A percentile compares a stretch with the other conserved stretches of the same genome.
Evolutionary conservation across 2,888 invertebrate species (phyloP).

Genomic region (Xylophagus ater): DNA sequence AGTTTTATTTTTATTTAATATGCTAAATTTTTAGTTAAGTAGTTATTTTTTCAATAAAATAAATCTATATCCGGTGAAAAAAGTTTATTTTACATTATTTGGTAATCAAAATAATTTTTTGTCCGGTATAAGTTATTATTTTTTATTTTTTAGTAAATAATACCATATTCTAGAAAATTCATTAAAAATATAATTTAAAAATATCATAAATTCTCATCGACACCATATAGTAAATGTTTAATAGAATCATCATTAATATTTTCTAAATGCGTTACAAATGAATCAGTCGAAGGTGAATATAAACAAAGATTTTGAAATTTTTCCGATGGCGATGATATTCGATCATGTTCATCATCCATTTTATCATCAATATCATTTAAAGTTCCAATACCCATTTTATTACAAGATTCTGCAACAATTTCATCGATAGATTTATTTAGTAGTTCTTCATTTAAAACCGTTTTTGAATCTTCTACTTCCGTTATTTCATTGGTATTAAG

Average conservation of each 20-base stretch:
- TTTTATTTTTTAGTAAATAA: too few species aligned
- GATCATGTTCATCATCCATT: constrained; percentile 10
- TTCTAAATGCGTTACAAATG: constrained; percentile 11
- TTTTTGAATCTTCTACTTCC: constrained; percentile 30
- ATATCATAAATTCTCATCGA: constrained; percentile 6
- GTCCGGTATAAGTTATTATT: too few species aligned
- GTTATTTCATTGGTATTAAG: constrained; percentile 28
- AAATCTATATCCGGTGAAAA: too few species aligned
- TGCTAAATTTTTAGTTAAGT: too few species aligned
- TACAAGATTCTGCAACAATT: constrained; percentile 36
- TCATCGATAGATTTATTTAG: constrained; percentile 34
- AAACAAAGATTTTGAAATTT: constrained; percentile 53
- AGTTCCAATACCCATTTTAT: constrained; percentile 33
- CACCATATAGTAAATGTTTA: constrained; percentile 13
- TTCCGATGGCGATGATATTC: constrained; percentile 50
- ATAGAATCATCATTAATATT: constrained; percentile 16
- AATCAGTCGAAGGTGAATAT: constrained; percentile 34
- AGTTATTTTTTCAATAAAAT: too few species aligned
- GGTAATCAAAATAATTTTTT: not conserved
- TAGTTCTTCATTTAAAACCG: constrained; percentile 25
- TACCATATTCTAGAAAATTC: too few species aligned
- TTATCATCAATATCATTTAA: constrained; percentile 17
- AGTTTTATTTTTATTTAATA: too few species aligned
- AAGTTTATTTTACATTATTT: too few species aligned
- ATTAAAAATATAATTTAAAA: not conserved